Conservation (phyloP, 53 echinoderm and acorn worm genomes). For the Henricia sp. region DNA sequence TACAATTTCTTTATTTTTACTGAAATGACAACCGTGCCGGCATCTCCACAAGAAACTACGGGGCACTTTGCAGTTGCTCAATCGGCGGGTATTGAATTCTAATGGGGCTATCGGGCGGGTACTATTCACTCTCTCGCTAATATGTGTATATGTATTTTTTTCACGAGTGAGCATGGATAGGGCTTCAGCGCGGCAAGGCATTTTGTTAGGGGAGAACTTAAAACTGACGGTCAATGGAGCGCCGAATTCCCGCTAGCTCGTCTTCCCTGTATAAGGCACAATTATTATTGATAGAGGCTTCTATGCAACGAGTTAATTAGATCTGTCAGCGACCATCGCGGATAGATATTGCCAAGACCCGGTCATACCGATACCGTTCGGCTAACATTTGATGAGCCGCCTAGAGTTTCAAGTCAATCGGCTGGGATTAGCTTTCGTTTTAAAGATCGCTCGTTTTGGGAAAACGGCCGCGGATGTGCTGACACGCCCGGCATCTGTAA, state of each 20-base stretch:
- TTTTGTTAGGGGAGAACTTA: constrained; percentile 43
- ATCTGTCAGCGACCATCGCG: constrained; percentile 53
- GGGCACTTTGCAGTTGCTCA: constrained; percentile 42
- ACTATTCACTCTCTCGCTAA: constrained; percentile 8
- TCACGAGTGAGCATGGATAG: constrained; percentile 19
- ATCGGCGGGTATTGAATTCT: constrained; percentile 61
- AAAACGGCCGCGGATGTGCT: constrained; percentile 13
- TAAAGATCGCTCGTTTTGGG: constrained; percentile 57
- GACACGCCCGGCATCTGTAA: constrained; percentile 23
- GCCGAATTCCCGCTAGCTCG: constrained; percentile 23
- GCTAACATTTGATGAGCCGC: constrained; percentile 52
- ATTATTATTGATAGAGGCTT: constrained; percentile 64
- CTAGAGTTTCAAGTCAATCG: constrained; percentile 57
- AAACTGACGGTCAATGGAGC: constrained; percentile 51
- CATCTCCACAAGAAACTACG: constrained; percentile 11
- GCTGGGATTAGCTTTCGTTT: constrained; percentile 44
- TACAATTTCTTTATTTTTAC: constrained; percentile 38
- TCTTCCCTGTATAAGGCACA: constrained; percentile 48
- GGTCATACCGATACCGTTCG: constrained; percentile 20
- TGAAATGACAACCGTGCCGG: constrained; percentile 48
- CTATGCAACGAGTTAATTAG: constrained; percentile 54
- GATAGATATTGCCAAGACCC: constrained; percentile 35
- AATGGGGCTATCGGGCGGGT: constrained; percentile 47
- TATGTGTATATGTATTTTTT: constrained; percentile 4
- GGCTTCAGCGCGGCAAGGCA: constrained; percentile 7